These are phyloP conservation scores for Spheniscus mendiculus DNA, from an alignment of 2,113 vertebrate genomes.

Conservation along the genomic window DNA sequence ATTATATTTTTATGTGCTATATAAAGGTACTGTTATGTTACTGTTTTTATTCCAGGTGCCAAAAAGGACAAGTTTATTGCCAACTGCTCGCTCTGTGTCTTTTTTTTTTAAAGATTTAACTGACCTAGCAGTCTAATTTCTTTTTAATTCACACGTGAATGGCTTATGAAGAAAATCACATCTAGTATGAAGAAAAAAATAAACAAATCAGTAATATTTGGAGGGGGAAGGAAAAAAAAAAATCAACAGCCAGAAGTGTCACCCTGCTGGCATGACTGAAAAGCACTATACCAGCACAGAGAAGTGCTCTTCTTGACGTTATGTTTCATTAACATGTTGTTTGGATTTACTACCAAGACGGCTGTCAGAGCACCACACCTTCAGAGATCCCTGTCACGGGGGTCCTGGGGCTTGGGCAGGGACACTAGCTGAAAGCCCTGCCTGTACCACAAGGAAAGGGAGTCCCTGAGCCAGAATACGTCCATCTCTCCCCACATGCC, in stretches of 20 bases:
- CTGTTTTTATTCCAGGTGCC: slow-evolving; percentile 74
- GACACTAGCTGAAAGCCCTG: neutral
- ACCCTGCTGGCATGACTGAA: neutral
- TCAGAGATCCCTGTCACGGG: no score
- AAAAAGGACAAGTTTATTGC: slow-evolving; percentile 73
- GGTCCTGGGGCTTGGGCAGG: neutral
- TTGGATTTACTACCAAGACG: neutral
- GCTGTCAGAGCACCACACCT: neutral
- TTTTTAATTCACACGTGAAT: slow-evolving; percentile 63
- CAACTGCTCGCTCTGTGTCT: slow-evolving; percentile 50
- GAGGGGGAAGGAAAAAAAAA: neutral
- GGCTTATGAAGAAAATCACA: slow-evolving; percentile 58
- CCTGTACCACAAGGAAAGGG: neutral
- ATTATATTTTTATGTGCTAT: slow-evolving; percentile 75
- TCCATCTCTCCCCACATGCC: neutral
- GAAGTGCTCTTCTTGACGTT: neutral
- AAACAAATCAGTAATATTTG: neutral
- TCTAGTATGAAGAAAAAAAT: neutral
- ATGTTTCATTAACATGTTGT: accelerated
- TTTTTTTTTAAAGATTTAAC: slow-evolving; percentile 27
- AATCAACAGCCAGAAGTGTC: neutral
- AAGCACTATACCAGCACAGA: neutral
- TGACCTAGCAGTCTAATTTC: slow-evolving; percentile 36
- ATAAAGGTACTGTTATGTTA: slow-evolving; percentile 75
- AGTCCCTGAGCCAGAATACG: accelerated